Evolutionary conservation across 2,888 invertebrate species (phyloP).

Genomic region (Lingula anatina): DNA sequence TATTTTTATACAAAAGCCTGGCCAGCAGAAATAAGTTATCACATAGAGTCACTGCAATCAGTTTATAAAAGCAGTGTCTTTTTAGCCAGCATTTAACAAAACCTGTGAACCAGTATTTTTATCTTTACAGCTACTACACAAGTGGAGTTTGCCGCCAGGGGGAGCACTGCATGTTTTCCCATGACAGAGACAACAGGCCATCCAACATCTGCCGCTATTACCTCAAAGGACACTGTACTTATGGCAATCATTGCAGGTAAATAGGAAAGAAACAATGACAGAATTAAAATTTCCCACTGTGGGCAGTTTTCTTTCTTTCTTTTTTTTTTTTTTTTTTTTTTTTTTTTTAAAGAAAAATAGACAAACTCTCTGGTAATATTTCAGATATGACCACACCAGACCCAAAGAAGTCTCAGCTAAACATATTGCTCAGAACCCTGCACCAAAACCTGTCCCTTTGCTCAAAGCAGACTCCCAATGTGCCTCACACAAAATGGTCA

Average conservation of each 20-base stretch:
- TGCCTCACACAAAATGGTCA: conserved; percentile 36
- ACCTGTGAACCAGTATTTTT: too few species aligned
- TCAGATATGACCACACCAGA: conserved; percentile 2
- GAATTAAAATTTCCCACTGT: too few species aligned
- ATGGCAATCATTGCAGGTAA: conserved; percentile 45
- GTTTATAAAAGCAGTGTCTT: too few species aligned
- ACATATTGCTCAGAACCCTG: too few species aligned
- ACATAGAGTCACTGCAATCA: too few species aligned
- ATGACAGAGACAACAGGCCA: conserved; percentile 39
- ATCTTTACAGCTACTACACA: conserved; percentile 49
- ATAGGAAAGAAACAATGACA: background rate
- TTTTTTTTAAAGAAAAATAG: too few species aligned
- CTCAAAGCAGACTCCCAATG: background rate
- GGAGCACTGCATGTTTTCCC: conserved; percentile 50
- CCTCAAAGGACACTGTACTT: conserved; percentile 48
- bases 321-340: too few species aligned
- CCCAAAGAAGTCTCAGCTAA: background rate
- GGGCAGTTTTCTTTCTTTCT: too few species aligned
- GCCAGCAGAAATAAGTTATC: too few species aligned
- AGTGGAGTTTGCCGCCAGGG: conserved; percentile 52
- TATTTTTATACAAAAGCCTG: too few species aligned
- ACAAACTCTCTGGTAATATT: background rate
- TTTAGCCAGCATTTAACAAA: too few species aligned
- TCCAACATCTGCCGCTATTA: conserved; percentile 51
- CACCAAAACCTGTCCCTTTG: conserved; percentile 3